phyloP scores from a whole-genome alignment of 2,888 invertebrate genomes.

The Drosophila nigricruria region DNA sequence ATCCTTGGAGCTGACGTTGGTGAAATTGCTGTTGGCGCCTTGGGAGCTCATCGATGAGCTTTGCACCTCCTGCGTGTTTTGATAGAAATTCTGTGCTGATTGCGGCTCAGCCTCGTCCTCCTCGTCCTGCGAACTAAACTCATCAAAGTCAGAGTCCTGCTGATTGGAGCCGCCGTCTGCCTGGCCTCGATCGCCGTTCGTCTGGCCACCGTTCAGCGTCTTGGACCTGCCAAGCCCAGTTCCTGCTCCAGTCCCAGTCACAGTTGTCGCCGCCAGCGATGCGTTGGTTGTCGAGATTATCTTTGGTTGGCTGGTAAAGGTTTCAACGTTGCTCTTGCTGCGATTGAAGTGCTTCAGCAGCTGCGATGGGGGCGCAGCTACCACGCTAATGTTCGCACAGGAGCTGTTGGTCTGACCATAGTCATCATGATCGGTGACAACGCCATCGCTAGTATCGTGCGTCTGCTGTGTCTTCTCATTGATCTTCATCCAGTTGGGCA shows the following conservation, averaged over 20 bases:
- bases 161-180: conserved; percentile 93
- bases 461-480: conserved; percentile 75
- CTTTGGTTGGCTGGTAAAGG: conserved; percentile 80
- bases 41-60: conserved; percentile 43
- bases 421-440: conserved; percentile 52
- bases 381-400: conserved; percentile 81
- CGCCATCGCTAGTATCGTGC: conserved; percentile 45
- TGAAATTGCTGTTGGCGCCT: conserved; percentile 36
- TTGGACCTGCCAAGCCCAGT: conserved; percentile 25
- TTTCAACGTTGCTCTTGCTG: conserved; percentile 85
- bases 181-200: conserved; percentile 82
- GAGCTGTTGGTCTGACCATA: conserved; percentile 70
- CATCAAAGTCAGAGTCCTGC: conserved; percentile 94
- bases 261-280: conserved; percentile 31
- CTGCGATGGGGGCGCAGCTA: conserved; percentile 30
- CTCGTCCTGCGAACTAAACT: conserved; percentile 92
- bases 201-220: conserved; percentile 51
- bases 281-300: conserved; percentile 75
- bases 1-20: conserved; percentile 31
- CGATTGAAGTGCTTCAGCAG: conserved; percentile 80
- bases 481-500: conserved; percentile 86
- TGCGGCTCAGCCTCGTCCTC: conserved; percentile 84
- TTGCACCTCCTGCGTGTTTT: conserved; percentile 69
- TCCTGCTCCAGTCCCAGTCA: neutral
- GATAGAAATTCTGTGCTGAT: conserved; percentile 57